phyloP scores from a whole-genome alignment of 1,140 invertebrate genomes.

The Lordiphosa stackelbergi region DNA sequence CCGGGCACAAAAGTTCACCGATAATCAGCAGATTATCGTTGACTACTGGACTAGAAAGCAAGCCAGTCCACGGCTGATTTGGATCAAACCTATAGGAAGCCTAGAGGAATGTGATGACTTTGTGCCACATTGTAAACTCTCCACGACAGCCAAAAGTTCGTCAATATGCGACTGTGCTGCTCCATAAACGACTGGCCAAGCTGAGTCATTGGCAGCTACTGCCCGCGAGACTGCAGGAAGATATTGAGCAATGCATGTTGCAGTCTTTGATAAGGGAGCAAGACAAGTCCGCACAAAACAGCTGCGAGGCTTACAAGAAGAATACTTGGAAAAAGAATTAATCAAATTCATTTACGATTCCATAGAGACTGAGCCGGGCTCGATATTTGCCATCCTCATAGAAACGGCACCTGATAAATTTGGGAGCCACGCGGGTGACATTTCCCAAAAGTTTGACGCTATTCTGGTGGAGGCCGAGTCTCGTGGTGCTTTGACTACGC shows the following conservation, averaged over 20 bases:
- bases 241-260: constrained; percentile 80
- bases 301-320: constrained; percentile 81
- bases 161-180: constrained; percentile 83
- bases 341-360: constrained; percentile 81
- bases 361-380: constrained; percentile 67
- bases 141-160: constrained; percentile 81
- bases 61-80: constrained; percentile 84
- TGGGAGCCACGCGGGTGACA: constrained; percentile 57
- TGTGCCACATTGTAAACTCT: constrained; percentile 81
- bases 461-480: constrained; percentile 50
- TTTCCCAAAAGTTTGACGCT: constrained; percentile 57
- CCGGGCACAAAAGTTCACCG: no score
- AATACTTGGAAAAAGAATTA: constrained; percentile 82
- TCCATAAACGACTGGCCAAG: constrained; percentile 81
- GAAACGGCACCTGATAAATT: constrained; percentile 74
- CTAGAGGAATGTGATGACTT: constrained; percentile 79
- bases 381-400: constrained; percentile 62
- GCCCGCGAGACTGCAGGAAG: constrained; percentile 78
- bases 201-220: constrained; percentile 81
- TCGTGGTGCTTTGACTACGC: constrained; percentile 50
- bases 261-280: constrained; percentile 81
- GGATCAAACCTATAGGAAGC: constrained; percentile 81
- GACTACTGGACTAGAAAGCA: no score
- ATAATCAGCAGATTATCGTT: no score
- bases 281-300: constrained; percentile 81